Conservation (phyloP, 2,888 invertebrate species). For the Eustalomyia histrio region DNA sequence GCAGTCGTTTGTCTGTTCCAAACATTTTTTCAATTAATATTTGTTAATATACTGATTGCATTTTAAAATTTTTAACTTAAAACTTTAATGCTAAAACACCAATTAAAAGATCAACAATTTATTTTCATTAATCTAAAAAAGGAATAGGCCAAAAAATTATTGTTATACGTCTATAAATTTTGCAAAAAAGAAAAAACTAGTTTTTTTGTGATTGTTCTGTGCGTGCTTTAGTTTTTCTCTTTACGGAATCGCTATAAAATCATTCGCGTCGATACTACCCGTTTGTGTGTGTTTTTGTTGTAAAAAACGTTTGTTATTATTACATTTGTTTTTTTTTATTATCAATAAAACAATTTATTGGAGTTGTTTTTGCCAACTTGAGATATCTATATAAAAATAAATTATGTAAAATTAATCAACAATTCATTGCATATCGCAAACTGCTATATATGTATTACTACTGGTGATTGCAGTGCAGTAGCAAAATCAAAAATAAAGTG, state of each 20-base stretch:
- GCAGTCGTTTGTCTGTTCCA: constrained; percentile 7
- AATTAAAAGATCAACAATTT: neutral
- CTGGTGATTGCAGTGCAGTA: constrained; percentile 13
- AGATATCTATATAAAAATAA: constrained; percentile 14
- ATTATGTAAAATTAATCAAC: constrained; percentile 33
- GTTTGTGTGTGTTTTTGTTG: neutral
- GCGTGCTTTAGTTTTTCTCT: constrained; percentile 27
- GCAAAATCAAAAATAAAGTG: neutral
- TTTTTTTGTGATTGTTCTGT: constrained; percentile 25
- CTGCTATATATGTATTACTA: neutral
- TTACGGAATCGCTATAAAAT: constrained; percentile 35
- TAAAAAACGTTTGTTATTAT: constrained; percentile 11
- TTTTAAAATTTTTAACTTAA: constrained; percentile 11
- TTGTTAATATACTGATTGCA: constrained; percentile 10
- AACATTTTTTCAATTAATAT: constrained; percentile 14
- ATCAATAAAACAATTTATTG: constrained; percentile 15
- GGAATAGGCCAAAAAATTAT: constrained; percentile 4
- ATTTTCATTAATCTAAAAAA: constrained; percentile 4
- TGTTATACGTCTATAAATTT: constrained; percentile 4
- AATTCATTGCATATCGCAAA: constrained; percentile 8
- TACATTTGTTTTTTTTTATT: constrained; percentile 7
- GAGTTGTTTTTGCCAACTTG: constrained; percentile 1
- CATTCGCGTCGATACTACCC: neutral
- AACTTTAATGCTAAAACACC: neutral
- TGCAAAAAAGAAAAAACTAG: constrained; percentile 19